Evolutionary conservation across 2,797 vertebrate species (phyloP).

Genomic region (Diglossa cyanea): DNA sequence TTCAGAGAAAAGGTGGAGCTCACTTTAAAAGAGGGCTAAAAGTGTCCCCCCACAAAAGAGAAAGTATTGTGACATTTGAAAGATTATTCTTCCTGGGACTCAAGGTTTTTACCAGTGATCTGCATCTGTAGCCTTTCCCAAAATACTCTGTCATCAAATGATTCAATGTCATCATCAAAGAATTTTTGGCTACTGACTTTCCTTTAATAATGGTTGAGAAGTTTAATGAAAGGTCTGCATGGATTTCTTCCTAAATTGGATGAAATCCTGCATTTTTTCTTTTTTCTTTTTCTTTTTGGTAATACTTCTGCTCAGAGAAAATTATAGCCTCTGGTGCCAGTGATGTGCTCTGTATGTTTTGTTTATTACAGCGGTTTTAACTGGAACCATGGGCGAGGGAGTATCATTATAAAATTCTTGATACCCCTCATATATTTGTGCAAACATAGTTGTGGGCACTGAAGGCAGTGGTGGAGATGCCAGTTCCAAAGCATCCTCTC

Average conservation of each 20-base stretch:
- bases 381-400: conserved; percentile 60
- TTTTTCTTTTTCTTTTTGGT: conserved; percentile 38
- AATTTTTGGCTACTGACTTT: conserved; percentile 74
- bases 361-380: conserved; percentile 76
- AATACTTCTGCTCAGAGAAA: conserved; percentile 76
- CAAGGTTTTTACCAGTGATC: conserved; percentile 50
- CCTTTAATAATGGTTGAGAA: conserved; percentile 75
- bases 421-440: conserved; percentile 64
- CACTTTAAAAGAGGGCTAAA: conserved; percentile 24
- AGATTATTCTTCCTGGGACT: conserved; percentile 49
- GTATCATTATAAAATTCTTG: conserved; percentile 76
- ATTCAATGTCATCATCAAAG: conserved; percentile 75
- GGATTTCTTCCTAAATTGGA: conserved; percentile 74
- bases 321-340: conserved; percentile 76
- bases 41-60: conserved; percentile 26
- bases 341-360: conserved; percentile 74
- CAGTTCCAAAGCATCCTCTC: conserved; percentile 15
- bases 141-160: conserved; percentile 66
- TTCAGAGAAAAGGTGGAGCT: neutral
- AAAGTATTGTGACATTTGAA: conserved; percentile 64
- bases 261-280: conserved; percentile 61
- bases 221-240: conserved; percentile 74
- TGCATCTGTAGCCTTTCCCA: conserved; percentile 55
- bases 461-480: neutral
- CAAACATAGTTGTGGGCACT: conserved; percentile 63